phyloP scores from a whole-genome alignment of 2,797 vertebrate genomes.

The Phoeniculus purpureus region DNA sequence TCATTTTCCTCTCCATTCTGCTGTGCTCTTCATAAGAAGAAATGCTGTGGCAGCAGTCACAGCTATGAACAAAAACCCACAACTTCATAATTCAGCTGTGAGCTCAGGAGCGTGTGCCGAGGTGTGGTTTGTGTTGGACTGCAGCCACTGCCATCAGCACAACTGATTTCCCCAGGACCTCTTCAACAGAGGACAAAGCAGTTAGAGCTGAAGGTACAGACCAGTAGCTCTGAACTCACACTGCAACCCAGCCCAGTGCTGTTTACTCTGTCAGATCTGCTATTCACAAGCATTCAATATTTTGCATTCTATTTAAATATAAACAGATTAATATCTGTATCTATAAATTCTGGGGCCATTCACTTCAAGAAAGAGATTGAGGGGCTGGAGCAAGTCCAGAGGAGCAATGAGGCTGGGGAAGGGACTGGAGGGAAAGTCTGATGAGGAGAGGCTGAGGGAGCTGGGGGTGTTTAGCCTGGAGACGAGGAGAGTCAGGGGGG shows the following conservation, averaged over 20 bases:
- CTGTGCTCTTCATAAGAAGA: neutral
- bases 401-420: too few relatives aligned
- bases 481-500: too few relatives aligned
- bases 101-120: neutral
- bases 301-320: neutral
- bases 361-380: too few relatives aligned
- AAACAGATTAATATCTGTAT: too few relatives aligned
- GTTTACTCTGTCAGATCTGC: neutral
- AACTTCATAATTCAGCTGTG: neutral
- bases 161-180: neutral
- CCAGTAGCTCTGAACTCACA: rapidly evolving
- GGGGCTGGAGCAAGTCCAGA: too few relatives aligned
- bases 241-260: neutral
- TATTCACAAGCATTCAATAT: neutral
- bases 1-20: neutral
- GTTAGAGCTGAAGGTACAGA: neutral
- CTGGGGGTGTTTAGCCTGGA: too few relatives aligned
- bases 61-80: neutral
- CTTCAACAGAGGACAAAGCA: neutral
- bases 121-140: neutral
- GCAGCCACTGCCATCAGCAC: neutral
- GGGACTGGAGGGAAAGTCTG: too few relatives aligned
- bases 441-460: too few relatives aligned
- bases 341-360: too few relatives aligned
- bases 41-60: neutral